These are phyloP conservation scores for Notolepis coatsorum DNA, from an alignment of 2,797 vertebrate genomes.

Conservation along the genomic window DNA sequence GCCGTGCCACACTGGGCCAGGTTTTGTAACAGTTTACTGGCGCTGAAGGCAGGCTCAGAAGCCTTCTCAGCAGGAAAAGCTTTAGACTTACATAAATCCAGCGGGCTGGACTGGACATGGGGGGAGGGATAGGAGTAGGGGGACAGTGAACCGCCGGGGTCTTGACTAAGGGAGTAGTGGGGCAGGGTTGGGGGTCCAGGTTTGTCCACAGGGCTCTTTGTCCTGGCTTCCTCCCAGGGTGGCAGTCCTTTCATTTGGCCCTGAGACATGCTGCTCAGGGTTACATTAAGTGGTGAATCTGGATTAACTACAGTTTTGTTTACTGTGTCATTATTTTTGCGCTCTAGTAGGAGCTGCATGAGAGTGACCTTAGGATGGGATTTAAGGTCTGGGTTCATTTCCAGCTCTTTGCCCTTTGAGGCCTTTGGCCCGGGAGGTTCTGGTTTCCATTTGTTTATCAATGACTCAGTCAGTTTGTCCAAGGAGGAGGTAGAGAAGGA, in stretches of 20 bases:
- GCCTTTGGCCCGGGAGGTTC: constrained; percentile 84
- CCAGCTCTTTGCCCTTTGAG: constrained; percentile 85
- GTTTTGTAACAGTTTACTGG: constrained; percentile 97
- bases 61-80: constrained; percentile 81
- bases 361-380: constrained; percentile 95
- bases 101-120: constrained; percentile 78
- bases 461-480: constrained; percentile 93
- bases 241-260: constrained; percentile 63
- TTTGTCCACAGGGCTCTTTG: constrained; percentile 70
- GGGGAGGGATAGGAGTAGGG: constrained; percentile 84
- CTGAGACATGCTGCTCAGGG: constrained; percentile 69
- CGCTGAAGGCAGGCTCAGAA: constrained; percentile 90
- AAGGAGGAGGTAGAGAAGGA: constrained; percentile 79
- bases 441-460: constrained; percentile 95
- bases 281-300: constrained; percentile 81
- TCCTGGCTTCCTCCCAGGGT: constrained; percentile 73
- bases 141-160: constrained; percentile 81
- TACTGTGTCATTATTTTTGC: constrained; percentile 88
- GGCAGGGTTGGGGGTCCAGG: constrained; percentile 66
- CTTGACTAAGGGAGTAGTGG: constrained; percentile 64
- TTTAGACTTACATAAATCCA: constrained; percentile 87
- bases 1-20: constrained; percentile 92
- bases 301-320: constrained; percentile 83
- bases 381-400: constrained; percentile 87
- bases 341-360: constrained; percentile 95